Base-by-base conservation (phyloP, 2,113 vertebrate genomes). In the Lampris megalopsis region DNA sequence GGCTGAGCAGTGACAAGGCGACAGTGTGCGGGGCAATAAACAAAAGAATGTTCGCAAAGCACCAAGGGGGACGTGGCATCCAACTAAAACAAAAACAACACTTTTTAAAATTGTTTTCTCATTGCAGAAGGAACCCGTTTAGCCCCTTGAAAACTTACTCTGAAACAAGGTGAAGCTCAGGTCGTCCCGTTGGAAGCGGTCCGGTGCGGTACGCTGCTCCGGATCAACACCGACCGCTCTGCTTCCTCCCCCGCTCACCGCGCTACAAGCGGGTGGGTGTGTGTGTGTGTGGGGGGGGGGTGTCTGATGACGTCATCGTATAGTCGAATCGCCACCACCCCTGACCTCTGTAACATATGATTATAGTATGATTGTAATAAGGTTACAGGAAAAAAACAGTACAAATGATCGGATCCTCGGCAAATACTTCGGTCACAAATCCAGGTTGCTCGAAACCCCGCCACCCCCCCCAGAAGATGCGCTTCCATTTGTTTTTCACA, bases 231-330 rank as follows among this genome's bases (percentile, higher is more conserved):
- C 81, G 86, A 89, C 75, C 77, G 77, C 24, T 64, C 80, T 81
- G 66, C 2, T 24, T 82, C 62, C 66, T 82, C 59, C 72, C 71
- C 45, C 78, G 58, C 75, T 80, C 80, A 68, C 69, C 64, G 77
- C 71, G 8, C 63, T 63, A 73, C 84, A 73, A 83, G 77, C 24
- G 24, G 24, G 24, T 24, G 24, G 24, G 24, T 24, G 24, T 0
- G 24, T 24, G 24, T 0, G 24, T 24, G 24, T 81, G 80, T 83
- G 74, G 76, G 79, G 82, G 6, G 86, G 83, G 79, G n/a, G n/a
- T n/a, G n/a, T 87, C 86, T 71, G 75, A 65, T 94, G 92, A 94
- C 93, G 93, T 93, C 93, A 93, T 36, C 85, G 38, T 53, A 78
- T 84, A 5, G 77, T 70, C 72, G 0, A 49, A 5, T 66, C 76